Evolutionary conservation across 2,113 vertebrate species (phyloP).

Genomic region (Mustela nigripes): DNA sequence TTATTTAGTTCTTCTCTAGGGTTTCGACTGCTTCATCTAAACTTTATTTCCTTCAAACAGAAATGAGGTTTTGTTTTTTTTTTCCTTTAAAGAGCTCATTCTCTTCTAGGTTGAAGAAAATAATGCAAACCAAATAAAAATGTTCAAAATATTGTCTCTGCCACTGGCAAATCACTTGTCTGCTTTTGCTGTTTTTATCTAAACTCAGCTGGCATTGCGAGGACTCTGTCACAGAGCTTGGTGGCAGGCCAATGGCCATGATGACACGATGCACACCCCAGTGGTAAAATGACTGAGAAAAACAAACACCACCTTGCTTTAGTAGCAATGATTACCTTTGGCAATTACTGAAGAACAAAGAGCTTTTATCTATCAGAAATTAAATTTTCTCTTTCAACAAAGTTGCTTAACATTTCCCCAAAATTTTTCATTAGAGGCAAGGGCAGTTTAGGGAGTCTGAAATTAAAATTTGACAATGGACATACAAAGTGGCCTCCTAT

Average conservation of each 20-base stretch:
- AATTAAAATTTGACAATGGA: neutral
- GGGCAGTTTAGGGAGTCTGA: neutral
- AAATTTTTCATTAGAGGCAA: neutral
- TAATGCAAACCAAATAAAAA: neutral
- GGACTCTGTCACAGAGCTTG: neutral
- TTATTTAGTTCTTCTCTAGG: neutral
- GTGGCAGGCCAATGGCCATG: neutral
- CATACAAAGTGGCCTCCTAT: neutral
- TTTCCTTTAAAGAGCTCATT: neutral
- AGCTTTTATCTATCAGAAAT: neutral
- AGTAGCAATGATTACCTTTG: neutral
- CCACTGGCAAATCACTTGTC: neutral
- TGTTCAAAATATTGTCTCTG: neutral
- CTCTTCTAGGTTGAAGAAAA: neutral
- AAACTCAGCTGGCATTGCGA: neutral
- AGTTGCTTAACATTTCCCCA: neutral
- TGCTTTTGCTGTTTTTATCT: neutral
- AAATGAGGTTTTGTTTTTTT: neutral
- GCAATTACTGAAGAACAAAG: neutral
- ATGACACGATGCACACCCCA: neutral
- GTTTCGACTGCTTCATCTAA: neutral
- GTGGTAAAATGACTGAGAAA: neutral
- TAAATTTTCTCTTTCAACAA: neutral
- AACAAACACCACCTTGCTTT: neutral
- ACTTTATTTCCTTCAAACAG: neutral